phyloP scores from a whole-genome alignment of 2,888 invertebrate species.

The Iselma pallidipennis region DNA sequence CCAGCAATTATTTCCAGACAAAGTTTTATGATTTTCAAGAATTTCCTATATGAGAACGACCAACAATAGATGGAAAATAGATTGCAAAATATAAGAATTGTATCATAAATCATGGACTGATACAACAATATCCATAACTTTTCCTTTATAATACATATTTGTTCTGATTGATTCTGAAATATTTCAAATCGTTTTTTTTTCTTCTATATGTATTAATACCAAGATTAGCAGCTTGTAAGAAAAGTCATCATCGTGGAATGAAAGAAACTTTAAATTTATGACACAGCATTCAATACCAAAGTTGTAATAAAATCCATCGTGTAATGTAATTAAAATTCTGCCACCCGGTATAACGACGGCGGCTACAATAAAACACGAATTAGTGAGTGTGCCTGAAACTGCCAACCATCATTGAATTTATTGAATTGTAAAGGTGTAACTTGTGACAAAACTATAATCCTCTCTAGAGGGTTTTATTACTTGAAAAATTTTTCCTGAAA shows the following conservation, averaged over 20 bases:
- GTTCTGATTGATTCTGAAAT: not conserved
- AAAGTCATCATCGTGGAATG: not conserved
- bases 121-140: not conserved
- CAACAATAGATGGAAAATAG: not conserved
- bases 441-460: not conserved
- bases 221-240: not conserved
- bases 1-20: constrained; percentile 18
- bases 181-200: too few species aligned
- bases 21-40: constrained; percentile 36
- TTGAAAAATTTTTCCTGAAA: too few species aligned
- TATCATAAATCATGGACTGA: not conserved
- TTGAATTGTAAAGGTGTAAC: not conserved
- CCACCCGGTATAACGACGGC: not conserved
- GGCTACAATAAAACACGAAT: not conserved
- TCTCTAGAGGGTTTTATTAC: not conserved
- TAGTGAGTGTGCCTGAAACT: not conserved
- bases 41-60: constrained; percentile 21
- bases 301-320: not conserved
- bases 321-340: constrained; percentile 1
- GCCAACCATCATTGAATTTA: not conserved
- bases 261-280: not conserved
- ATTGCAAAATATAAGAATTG: not conserved
- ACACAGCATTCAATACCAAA: not conserved
- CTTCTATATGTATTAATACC: not conserved
- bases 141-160: not conserved